These are phyloP conservation scores for Drosophila maculinotata DNA, from an alignment of 2,888 invertebrate species.

Conservation along the genomic window DNA sequence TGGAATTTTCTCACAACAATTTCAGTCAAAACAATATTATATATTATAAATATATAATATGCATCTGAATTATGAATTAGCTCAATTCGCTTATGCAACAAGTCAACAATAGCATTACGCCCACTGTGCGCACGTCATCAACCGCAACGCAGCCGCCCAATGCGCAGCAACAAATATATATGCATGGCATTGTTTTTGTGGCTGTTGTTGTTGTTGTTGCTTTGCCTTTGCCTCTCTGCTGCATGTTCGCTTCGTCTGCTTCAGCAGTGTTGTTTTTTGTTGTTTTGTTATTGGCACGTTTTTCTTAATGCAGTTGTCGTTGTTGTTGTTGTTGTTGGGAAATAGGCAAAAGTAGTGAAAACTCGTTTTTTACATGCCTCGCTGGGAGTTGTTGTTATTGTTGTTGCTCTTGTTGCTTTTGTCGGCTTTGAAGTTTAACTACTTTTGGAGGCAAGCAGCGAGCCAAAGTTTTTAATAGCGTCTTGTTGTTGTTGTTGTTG, in stretches of 20 bases:
- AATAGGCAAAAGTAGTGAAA: conserved; percentile 79
- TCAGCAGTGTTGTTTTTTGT: conserved; percentile 12
- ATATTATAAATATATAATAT: too few relatives aligned
- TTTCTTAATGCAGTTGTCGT: conserved; percentile 22
- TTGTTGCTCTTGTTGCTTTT: conserved; percentile 16
- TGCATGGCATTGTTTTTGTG: conserved; percentile 23
- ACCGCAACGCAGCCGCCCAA: conserved; percentile 20
- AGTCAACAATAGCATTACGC: not conserved
- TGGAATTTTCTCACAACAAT: too few relatives aligned
- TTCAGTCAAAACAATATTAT: too few relatives aligned
- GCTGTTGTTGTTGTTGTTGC: conserved; percentile 40
- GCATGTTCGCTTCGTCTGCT: conserved; percentile 41
- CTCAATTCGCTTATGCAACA: not conserved
- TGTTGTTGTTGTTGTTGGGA: conserved; percentile 52
- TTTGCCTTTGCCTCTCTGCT: conserved; percentile 37
- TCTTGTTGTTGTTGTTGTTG: conserved; percentile 43
- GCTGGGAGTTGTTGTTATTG: conserved; percentile 28
- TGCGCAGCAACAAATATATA: conserved; percentile 27
- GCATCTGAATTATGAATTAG: too few relatives aligned
- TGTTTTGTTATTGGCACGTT: conserved; percentile 48
- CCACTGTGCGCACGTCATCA: conserved; percentile 65
- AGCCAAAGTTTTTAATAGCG: conserved; percentile 44
- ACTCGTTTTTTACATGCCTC: conserved; percentile 62
- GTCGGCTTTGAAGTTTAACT: conserved; percentile 74
- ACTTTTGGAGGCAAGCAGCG: conserved; percentile 67